A percentile compares a stretch with the other conserved stretches of the same genome.
phyloP scores from a whole-genome alignment of 2,888 invertebrate species.

The Euzophera pinguis region DNA sequence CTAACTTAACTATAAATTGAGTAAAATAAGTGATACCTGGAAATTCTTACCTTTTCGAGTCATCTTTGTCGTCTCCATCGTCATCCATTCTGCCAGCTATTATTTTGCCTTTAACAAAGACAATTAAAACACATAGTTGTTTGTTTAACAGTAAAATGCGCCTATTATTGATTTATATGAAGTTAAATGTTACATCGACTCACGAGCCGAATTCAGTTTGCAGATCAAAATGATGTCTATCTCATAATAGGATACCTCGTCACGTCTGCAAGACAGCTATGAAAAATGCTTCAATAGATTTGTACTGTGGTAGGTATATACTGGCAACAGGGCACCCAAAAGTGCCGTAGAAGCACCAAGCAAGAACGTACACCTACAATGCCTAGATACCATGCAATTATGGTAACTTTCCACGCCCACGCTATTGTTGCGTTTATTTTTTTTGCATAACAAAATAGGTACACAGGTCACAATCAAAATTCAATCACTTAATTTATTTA shows the following conservation, averaged over 20 bases:
- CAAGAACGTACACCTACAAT: background rate
- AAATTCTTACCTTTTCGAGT: constrained; percentile 85
- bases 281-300: constrained; percentile 2
- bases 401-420: constrained; percentile 13
- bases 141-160: too few relatives aligned
- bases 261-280: background rate
- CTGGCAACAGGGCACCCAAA: constrained; percentile 16
- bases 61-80: constrained; percentile 91
- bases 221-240: background rate
- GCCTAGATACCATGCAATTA: constrained; percentile 1
- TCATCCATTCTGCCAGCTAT: constrained; percentile 82
- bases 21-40: constrained; percentile 10
- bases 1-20: background rate
- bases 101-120: background rate
- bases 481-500: background rate
- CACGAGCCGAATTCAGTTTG: too few relatives aligned
- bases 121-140: constrained; percentile 4
- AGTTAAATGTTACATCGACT: too few relatives aligned
- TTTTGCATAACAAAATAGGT: background rate
- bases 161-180: too few relatives aligned
- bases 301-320: background rate
- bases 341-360: constrained; percentile 1
- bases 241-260: background rate
- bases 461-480: background rate
- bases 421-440: constrained; percentile 4